Percentiles rank a stretch among this genome's conserved stretches.
phyloP scores from a whole-genome alignment of 2,888 invertebrate genomes.

The Heliconius ethilla region DNA sequence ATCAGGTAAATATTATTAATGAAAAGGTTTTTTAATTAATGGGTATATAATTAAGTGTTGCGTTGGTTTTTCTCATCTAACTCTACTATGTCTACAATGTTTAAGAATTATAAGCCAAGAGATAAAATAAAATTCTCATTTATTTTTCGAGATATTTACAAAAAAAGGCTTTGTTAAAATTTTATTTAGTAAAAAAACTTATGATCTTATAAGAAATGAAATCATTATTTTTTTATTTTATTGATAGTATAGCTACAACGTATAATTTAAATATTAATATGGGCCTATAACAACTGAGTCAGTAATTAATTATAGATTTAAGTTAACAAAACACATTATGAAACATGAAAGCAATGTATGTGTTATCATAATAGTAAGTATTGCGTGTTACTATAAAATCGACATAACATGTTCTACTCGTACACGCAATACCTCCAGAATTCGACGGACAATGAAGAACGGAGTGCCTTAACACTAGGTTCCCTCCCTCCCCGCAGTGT shows the following conservation, averaged over 20 bases:
- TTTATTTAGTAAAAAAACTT: not conserved
- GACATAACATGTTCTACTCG: slow-evolving; percentile 4
- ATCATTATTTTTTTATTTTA: no score
- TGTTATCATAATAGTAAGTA: slow-evolving; percentile 22
- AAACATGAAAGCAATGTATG: slow-evolving; percentile 17
- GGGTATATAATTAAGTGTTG: not conserved
- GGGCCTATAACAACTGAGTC: not conserved
- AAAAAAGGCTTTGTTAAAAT: not conserved
- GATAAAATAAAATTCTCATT: no score
- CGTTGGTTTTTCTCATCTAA: not conserved
- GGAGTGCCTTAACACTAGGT: no score
- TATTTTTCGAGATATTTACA: not conserved
- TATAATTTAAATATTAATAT: not conserved
- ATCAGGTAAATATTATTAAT: not conserved
- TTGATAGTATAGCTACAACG: not conserved
- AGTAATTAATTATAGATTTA: not conserved
- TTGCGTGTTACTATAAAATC: slow-evolving; percentile 26
- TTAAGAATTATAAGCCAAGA: no score
- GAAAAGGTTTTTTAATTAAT: not conserved
- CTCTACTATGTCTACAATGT: not conserved
- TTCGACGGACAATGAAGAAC: no score
- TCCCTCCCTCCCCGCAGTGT: no score
- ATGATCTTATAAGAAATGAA: not conserved
- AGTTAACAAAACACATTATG: slow-evolving; percentile 17
- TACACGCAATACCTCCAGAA: no score